These are phyloP conservation scores for Apostichopus japonicus DNA, from an alignment of 35 echinoderm and acorn worm species.

Conservation along the genomic window DNA sequence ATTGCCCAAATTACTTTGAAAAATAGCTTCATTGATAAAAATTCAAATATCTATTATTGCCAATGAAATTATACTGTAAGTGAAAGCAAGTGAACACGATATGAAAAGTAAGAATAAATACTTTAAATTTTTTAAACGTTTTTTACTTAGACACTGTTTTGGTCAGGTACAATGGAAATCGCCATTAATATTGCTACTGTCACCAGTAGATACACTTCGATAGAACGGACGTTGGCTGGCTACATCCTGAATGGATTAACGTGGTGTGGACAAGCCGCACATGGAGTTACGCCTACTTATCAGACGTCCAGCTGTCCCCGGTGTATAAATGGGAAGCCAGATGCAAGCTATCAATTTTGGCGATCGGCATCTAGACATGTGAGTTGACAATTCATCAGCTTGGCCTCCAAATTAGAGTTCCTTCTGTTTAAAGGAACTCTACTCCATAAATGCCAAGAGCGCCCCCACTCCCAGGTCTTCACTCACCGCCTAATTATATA, in stretches of 20 bases:
- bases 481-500: not conserved
- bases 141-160: constrained; percentile 28
- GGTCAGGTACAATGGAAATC: constrained; percentile 35
- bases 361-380: constrained; percentile 38
- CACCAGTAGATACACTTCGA: constrained; percentile 14
- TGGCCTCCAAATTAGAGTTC: too few species aligned
- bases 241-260: constrained; percentile 34
- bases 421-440: too few species aligned
- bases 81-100: too few species aligned
- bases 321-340: not conserved
- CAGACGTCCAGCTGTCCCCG: not conserved
- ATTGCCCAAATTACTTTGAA: too few species aligned
- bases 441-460: too few species aligned
- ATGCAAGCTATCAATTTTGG: constrained; percentile 39
- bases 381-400: not conserved
- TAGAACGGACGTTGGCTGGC: constrained; percentile 31
- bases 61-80: too few species aligned
- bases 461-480: too few species aligned
- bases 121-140: not conserved
- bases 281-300: not conserved
- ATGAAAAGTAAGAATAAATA: too few species aligned
- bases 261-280: constrained; percentile 25
- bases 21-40: too few species aligned
- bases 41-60: too few species aligned
- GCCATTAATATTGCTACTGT: constrained; percentile 44